Conservation (phyloP, 2,113 vertebrate species). For the Hemichromis elongatus region DNA sequence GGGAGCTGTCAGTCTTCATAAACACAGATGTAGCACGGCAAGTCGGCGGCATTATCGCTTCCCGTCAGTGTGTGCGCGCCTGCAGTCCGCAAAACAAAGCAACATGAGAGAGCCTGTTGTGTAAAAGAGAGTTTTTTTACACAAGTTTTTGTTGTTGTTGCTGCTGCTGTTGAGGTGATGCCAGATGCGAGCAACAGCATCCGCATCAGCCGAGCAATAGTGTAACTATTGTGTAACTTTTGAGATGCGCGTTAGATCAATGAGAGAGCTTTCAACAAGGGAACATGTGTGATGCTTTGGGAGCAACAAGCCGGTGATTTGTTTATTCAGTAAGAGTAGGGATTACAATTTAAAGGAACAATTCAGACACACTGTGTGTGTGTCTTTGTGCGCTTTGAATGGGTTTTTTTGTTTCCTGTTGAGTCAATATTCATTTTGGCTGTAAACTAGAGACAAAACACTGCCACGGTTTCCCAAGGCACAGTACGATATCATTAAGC, state of each 20-base stretch:
- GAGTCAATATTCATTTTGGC: background rate
- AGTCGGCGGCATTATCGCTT: constrained; percentile 42
- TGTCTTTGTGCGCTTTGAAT: background rate
- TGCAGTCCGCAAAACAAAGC: constrained; percentile 23
- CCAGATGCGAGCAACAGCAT: background rate
- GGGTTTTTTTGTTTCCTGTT: background rate
- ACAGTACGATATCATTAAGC: background rate
- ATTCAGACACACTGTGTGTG: background rate
- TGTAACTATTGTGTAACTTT: background rate
- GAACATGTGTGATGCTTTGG: background rate
- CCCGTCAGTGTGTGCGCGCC: constrained; percentile 38
- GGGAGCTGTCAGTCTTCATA: constrained; percentile 54
- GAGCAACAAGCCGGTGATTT: background rate
- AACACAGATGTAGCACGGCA: constrained; percentile 31
- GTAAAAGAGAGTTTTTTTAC: background rate
- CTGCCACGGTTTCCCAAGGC: background rate
- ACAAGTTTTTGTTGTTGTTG: background rate
- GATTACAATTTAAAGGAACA: background rate
- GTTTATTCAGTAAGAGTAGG: background rate
- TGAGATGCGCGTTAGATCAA: background rate
- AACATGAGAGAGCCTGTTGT: background rate
- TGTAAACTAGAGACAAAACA: background rate
- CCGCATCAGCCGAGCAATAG: background rate
- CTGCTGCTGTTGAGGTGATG: background rate
- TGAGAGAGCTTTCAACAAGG: background rate